A percentile compares a stretch with the other conserved stretches of the same genome.
Conservation (phyloP, 2,113 vertebrate genomes). For the Passer montanus region DNA sequence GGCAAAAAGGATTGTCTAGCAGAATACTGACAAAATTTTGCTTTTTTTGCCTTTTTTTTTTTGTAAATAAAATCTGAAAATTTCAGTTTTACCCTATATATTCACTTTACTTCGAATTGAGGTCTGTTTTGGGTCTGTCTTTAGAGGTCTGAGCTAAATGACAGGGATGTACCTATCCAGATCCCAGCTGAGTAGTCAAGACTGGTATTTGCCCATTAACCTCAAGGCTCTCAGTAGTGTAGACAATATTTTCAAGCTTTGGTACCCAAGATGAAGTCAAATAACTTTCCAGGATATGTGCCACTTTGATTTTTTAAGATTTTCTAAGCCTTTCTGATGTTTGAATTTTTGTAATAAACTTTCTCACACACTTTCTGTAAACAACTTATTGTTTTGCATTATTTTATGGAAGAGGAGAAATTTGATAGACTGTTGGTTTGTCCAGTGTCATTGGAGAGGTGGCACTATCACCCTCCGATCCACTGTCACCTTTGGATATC, state of each 20-base stretch:
- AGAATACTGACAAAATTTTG: not conserved
- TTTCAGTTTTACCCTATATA: not conserved
- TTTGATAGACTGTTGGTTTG: no score
- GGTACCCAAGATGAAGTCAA: not conserved
- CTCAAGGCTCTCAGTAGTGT: not conserved
- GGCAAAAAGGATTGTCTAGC: not conserved
- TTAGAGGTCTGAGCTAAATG: not conserved
- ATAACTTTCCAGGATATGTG: not conserved
- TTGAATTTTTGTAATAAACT: no score
- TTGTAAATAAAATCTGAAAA: not conserved
- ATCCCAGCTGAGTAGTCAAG: not conserved
- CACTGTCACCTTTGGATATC: no score
- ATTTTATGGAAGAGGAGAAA: no score
- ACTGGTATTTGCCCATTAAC: not conserved
- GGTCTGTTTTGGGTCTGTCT: not conserved
- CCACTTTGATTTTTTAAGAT: no score
- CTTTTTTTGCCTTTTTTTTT: not conserved
- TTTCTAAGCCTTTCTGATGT: no score
- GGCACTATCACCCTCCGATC: no score
- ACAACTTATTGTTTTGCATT: no score
- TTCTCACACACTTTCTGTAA: no score
- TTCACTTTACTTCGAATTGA: not conserved
- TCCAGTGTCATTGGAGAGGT: no score
- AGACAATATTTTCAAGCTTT: not conserved
- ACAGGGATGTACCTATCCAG: not conserved